phyloP scores from a whole-genome alignment of 1,140 invertebrate genomes.

The Hypothenemus hampei region DNA sequence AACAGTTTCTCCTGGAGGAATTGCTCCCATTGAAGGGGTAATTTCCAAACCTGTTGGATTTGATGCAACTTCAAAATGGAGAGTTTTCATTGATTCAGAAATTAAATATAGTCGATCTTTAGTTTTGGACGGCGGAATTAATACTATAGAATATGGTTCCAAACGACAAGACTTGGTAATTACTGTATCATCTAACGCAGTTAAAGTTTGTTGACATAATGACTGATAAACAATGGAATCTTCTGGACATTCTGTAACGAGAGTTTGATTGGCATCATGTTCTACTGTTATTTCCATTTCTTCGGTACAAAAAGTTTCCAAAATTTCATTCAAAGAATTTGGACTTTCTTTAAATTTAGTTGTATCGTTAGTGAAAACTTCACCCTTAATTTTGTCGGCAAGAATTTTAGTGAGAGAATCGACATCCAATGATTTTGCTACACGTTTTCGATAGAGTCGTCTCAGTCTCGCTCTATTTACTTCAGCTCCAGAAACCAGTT shows the following conservation, averaged over 20 bases:
- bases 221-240: constrained; percentile 34
- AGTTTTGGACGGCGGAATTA: constrained; percentile 29
- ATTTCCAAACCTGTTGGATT: constrained; percentile 24
- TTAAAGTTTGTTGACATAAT: constrained; percentile 28
- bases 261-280: constrained; percentile 32
- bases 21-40: constrained; percentile 22
- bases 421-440: constrained; percentile 25
- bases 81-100: constrained; percentile 21
- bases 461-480: constrained; percentile 34
- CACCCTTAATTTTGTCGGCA: constrained; percentile 28
- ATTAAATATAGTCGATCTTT: constrained; percentile 31
- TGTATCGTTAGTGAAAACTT: constrained; percentile 33
- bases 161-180: constrained; percentile 21
- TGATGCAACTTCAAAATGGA: constrained; percentile 29
- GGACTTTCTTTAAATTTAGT: constrained; percentile 29
- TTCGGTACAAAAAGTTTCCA: constrained; percentile 23
- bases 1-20: constrained; percentile 24
- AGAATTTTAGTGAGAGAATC: constrained; percentile 29
- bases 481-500: constrained; percentile 36
- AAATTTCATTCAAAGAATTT: constrained; percentile 22
- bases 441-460: constrained; percentile 30
- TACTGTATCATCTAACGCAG: constrained; percentile 5
- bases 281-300: constrained; percentile 35
- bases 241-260: constrained; percentile 29
- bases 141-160: constrained; percentile 29